Conservation (phyloP, 2,888 invertebrate genomes). For the Atherix ibis region DNA sequence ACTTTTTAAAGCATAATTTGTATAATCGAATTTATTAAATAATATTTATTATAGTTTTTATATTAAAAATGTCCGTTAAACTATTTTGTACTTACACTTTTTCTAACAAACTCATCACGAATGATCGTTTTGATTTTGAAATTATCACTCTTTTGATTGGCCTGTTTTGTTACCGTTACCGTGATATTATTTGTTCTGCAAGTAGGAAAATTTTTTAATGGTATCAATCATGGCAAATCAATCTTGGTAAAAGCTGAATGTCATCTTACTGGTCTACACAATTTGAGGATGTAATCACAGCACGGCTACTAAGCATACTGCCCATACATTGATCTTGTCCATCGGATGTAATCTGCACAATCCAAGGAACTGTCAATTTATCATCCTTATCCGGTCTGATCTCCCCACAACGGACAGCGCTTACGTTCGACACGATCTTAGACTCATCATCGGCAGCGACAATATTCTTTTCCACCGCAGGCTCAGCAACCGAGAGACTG, state of each 20-base stretch:
- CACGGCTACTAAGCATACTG: constrained; percentile 8
- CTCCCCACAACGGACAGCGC: constrained; percentile 6
- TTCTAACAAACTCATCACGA: constrained; percentile 5
- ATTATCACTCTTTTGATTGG: constrained; percentile 1
- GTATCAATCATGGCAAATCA: not conserved
- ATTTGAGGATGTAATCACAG: constrained; percentile 8
- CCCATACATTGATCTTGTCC: constrained; percentile 8
- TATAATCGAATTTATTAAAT: too few relatives aligned
- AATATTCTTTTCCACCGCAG: not conserved
- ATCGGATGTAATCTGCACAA: constrained; percentile 7
- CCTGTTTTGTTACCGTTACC: constrained; percentile 2
- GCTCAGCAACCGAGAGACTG: not conserved
- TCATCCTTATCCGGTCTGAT: constrained; percentile 8
- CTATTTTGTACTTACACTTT: constrained; percentile 8
- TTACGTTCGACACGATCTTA: not conserved
- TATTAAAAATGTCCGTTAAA: too few relatives aligned
- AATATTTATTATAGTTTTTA: too few relatives aligned
- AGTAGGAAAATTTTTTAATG: not conserved
- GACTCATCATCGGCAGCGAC: not conserved
- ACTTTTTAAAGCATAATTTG: too few relatives aligned
- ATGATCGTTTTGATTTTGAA: constrained; percentile 4
- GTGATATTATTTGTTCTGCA: constrained; percentile 5
- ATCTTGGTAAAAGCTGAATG: not conserved
- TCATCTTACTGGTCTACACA: constrained; percentile 8
- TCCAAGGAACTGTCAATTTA: constrained; percentile 9